Base-by-base conservation (phyloP, 1,140 invertebrate species). In the Drosophila punjabiensis region DNA sequence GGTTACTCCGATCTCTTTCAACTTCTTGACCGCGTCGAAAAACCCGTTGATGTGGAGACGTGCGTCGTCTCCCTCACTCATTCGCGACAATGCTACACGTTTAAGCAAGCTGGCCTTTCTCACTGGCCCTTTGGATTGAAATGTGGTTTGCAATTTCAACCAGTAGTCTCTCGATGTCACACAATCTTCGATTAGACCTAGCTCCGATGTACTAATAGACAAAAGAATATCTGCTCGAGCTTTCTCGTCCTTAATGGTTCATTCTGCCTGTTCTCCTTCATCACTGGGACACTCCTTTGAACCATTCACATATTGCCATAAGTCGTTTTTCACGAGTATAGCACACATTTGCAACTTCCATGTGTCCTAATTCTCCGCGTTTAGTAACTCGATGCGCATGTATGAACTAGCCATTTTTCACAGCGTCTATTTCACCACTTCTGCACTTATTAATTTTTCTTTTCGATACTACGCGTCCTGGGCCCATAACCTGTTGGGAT, bases 291-390 rank as follows among this genome's bases (percentile, higher is more conserved):
- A 39, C 32, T 39, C 10, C 4, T n/a, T 24, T 5, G 10, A 6
- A 16, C 35, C 55, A 6, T 28, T 58, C 3, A 41, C 37, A n/a
- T 41, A 43, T 14, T 11, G 37, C 37, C 37, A 30, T n/a, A 60
- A 30, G 28, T 60, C 11, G 39, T 60, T 60, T 43, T 60, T 60
- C 39, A n/a, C 39, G 20, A 9, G 28, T 28, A 9, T n/a, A n/a
- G n/a, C n/a, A n/a, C 24, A 14, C 28, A 14, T n/a, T 56, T 33
- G 10, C 28, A 59, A 16, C 28, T 59, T n/a, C n/a, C n/a, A n/a
- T n/a, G n/a, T n/a, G n/a, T n/a, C n/a, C n/a, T n/a, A n/a, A n/a
- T n/a, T n/a, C 24, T 56, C 55, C 32, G 32, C 30, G 32, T 20
- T 20, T 56, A 16, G 13, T 18, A 32, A 13, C 4, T 24, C 14